Evolutionary conservation across 35 echinoderm and acorn worm genomes (phyloP).

Genomic region (Ophiothrix spiculata): DNA sequence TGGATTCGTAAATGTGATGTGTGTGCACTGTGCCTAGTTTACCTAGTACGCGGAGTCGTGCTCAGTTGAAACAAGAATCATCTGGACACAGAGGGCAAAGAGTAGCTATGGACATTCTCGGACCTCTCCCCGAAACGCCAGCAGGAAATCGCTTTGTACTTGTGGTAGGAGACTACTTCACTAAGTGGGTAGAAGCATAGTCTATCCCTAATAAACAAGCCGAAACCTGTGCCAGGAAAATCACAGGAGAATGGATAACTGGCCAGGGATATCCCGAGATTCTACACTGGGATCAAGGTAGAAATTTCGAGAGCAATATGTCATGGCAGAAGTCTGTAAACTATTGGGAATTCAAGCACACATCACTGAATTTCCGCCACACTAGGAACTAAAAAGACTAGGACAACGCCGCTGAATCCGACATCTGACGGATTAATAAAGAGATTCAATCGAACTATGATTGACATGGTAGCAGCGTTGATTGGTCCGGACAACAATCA

Average conservation of each 20-base stretch:
- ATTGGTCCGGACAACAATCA: too few species aligned
- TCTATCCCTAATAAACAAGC: constrained; percentile 10
- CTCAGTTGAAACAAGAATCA: too few species aligned
- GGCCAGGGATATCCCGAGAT: constrained; percentile 32
- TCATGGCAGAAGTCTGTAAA: constrained; percentile 20
- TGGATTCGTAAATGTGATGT: not conserved
- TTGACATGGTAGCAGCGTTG: constrained; percentile 28
- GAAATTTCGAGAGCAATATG: constrained; percentile 28
- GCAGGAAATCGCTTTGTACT: constrained; percentile 20
- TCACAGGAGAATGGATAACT: constrained; percentile 23
- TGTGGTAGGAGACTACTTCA: constrained; percentile 30
- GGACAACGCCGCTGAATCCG: constrained; percentile 29
- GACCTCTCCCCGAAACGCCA: not conserved
- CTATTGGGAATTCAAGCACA: too few species aligned
- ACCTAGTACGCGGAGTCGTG: too few species aligned
- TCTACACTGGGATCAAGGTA: constrained; percentile 36
- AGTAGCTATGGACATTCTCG: constrained; percentile 27
- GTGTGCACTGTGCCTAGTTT: not conserved
- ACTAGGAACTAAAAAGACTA: too few species aligned
- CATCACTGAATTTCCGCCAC: too few species aligned
- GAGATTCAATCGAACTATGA: constrained; percentile 45
- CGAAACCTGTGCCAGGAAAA: not conserved
- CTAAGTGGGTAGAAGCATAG: constrained; percentile 26
- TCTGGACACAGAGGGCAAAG: too few species aligned
- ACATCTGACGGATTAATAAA: constrained; percentile 44